Conservation (phyloP, 2,113 vertebrate species). For the Steatornis caripensis region DNA sequence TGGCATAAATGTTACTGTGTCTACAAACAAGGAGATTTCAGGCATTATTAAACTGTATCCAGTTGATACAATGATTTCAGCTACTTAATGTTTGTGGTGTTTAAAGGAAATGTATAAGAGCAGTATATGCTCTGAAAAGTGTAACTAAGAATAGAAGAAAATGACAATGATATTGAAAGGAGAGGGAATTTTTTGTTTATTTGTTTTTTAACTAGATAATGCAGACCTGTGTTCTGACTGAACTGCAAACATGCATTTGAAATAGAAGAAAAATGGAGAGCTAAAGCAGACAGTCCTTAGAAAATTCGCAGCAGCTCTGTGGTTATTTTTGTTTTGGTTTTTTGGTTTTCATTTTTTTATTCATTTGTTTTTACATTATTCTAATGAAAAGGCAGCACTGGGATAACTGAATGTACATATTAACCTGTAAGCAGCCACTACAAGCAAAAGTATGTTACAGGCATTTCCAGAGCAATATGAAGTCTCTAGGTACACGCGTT, state of each 20-base stretch:
- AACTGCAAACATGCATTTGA: slow-evolving; percentile 50
- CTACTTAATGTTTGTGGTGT: slow-evolving; percentile 74
- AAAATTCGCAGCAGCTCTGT: slow-evolving; percentile 36
- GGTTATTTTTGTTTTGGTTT: slow-evolving; percentile 19
- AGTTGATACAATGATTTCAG: slow-evolving; percentile 71
- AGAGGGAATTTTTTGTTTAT: slow-evolving; percentile 2
- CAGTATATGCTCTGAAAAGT: slow-evolving; percentile 59
- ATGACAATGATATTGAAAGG: slow-evolving; percentile 11
- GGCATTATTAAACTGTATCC: slow-evolving; percentile 77
- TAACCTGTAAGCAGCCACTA: slow-evolving; percentile 37
- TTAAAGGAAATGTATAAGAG: slow-evolving; percentile 72
- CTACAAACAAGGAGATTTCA: slow-evolving; percentile 84
- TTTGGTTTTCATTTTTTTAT: not conserved
- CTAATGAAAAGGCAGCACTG: slow-evolving; percentile 44
- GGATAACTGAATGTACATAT: slow-evolving; percentile 45
- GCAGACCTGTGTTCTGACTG: slow-evolving; percentile 43
- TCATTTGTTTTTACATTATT: slow-evolving; percentile 5
- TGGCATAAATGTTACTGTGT: slow-evolving; percentile 85
- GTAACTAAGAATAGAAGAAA: slow-evolving; percentile 64
- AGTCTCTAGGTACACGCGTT: slow-evolving; percentile 34
- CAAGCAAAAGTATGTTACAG: slow-evolving; percentile 69
- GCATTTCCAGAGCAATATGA: slow-evolving; percentile 51
- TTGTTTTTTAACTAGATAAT: slow-evolving; percentile 19
- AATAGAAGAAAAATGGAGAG: not conserved
- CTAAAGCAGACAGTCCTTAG: slow-evolving; percentile 50